These are phyloP conservation scores for Polypterus bichir DNA, from an alignment of 2,113 vertebrate species.

Conservation along the genomic window DNA sequence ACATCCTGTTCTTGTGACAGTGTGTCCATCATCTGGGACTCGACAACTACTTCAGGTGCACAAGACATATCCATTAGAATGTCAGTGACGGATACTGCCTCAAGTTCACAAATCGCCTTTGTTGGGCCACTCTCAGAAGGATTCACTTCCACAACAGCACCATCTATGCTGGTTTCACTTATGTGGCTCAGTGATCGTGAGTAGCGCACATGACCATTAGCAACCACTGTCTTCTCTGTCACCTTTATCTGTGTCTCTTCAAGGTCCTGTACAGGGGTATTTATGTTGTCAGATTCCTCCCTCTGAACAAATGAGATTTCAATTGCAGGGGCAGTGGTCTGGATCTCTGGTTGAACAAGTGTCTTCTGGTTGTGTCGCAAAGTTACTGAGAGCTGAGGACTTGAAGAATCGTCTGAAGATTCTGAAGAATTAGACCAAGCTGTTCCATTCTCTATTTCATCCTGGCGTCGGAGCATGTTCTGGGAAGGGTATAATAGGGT, in stretches of 20 bases:
- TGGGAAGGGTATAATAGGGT: constrained; percentile 26
- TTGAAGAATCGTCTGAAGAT: constrained; percentile 85
- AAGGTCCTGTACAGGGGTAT: constrained; percentile 20
- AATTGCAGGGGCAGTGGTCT: constrained; percentile 47
- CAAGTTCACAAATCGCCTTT: constrained; percentile 15
- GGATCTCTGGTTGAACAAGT: constrained; percentile 61
- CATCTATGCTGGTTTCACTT: constrained; percentile 75
- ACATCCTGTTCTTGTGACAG: constrained; percentile 11
- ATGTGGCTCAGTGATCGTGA: constrained; percentile 86
- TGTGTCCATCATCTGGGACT: not conserved
- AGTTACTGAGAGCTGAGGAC: constrained; percentile 66
- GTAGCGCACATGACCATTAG: constrained; percentile 54
- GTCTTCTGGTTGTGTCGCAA: constrained; percentile 48
- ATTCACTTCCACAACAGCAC: constrained; percentile 28
- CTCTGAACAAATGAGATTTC: constrained; percentile 68
- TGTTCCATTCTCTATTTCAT: constrained; percentile 77
- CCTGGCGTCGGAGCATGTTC: constrained; percentile 80
- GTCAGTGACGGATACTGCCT: constrained; percentile 27
- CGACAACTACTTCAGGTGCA: not conserved
- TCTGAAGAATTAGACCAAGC: constrained; percentile 90
- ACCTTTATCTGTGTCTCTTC: constrained; percentile 42
- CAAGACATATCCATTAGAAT: constrained; percentile 27
- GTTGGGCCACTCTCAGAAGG: constrained; percentile 23
- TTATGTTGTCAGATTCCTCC: constrained; percentile 31
- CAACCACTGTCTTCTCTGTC: constrained; percentile 26